Percentiles rank a stretch among this genome's conserved stretches.
Conservation (phyloP, 2,113 vertebrate genomes). For the Circaetus cinerascens region DNA sequence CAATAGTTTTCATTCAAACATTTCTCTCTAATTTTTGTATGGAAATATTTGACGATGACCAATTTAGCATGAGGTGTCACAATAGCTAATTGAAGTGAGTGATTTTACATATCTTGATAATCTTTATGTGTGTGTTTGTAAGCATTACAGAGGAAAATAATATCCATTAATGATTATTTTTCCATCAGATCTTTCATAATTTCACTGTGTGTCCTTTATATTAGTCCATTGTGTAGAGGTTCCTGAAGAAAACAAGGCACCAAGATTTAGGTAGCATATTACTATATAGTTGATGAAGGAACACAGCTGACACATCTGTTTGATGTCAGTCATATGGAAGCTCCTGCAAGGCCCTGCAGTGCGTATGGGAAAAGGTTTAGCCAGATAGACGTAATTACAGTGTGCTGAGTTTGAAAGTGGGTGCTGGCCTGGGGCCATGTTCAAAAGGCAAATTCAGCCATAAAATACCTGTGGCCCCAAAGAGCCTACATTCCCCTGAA, state of each 20-base stretch:
- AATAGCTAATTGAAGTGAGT: neutral
- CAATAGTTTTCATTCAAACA: neutral
- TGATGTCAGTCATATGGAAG: neutral
- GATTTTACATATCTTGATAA: neutral
- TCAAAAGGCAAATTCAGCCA: neutral
- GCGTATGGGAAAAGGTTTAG: accelerated
- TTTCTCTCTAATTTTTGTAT: neutral
- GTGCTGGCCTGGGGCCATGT: neutral
- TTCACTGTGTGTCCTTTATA: neutral
- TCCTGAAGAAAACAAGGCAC: neutral
- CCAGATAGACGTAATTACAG: accelerated
- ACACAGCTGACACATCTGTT: neutral
- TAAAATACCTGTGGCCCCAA: neutral
- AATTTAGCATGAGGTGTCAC: neutral
- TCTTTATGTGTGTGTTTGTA: neutral
- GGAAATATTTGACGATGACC: neutral
- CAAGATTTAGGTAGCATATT: neutral
- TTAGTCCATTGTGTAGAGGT: neutral
- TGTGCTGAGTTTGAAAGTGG: neutral
- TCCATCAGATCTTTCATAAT: neutral
- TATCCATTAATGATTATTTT: neutral
- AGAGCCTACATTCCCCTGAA: neutral
- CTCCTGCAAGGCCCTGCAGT: neutral
- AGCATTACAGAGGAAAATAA: neutral
- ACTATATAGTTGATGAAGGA: neutral